Percentiles rank a stretch among this genome's conserved stretches.
phyloP scores from a whole-genome alignment of 2,797 vertebrate genomes.

The Malurus splendens region DNA sequence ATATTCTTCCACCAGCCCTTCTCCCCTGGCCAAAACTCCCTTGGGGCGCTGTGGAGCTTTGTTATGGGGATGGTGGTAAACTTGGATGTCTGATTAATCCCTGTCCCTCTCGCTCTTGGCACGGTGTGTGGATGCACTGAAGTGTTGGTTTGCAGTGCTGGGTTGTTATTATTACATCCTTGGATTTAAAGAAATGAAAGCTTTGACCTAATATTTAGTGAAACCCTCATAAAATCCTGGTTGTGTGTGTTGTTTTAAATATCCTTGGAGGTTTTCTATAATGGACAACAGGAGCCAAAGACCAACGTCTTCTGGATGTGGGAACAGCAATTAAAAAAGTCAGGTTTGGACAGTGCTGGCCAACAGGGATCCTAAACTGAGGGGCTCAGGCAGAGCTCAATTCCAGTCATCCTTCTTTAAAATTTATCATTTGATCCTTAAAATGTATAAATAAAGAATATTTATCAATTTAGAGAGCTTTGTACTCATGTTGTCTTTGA shows the following conservation, averaged over 20 bases:
- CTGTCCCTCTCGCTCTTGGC: background rate
- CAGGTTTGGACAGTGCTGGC: background rate
- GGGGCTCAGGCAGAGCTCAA: background rate
- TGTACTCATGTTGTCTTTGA: background rate
- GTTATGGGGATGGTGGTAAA: constrained; percentile 31
- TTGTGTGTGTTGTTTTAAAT: background rate
- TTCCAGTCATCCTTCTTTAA: background rate
- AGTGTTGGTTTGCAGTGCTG: background rate
- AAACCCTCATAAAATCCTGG: background rate
- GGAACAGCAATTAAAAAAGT: background rate
- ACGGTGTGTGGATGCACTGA: background rate
- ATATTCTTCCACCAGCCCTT: constrained; percentile 61
- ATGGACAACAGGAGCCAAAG: background rate
- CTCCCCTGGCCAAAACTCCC: constrained; percentile 32
- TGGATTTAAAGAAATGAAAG: background rate
- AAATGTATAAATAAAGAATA: background rate
- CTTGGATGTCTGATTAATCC: constrained; percentile 21
- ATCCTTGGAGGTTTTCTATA: background rate
- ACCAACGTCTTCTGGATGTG: background rate
- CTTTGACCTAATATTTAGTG: background rate
- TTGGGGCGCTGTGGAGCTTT: constrained; percentile 16
- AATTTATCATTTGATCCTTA: background rate
- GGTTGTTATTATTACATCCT: background rate
- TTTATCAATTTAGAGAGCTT: background rate
- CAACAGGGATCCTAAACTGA: background rate